Base-by-base conservation (phyloP, 2,888 invertebrate genomes). In the Drosophila tanythrix region DNA sequence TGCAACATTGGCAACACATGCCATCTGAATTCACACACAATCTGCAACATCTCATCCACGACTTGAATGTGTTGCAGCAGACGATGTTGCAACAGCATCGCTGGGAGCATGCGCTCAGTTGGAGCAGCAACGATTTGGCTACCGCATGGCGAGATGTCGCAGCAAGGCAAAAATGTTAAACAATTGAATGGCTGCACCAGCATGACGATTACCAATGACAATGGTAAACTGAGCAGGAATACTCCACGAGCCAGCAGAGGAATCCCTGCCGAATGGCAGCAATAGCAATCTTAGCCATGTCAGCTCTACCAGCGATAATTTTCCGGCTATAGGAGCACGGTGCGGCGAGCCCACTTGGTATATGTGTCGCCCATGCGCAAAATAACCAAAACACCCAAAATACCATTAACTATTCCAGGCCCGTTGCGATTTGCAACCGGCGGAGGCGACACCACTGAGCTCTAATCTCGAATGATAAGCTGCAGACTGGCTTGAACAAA, bases 1-100 rank as follows among this genome's bases (percentile, higher is more conserved):
- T 96, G 96, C 82, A 98, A 98, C 93, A 95, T 97, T 91, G 98
- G 98, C 79, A 98, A 98, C 92, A 98, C 98, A 50, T 98, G 98
- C 93, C 98, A 97, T 94, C 94, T 98, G 78, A 98, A 98, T 93
- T 97, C 98, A 93, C 97, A 63, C 97, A 98, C 92, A 97, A 97
- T 92, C 94, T 98, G 29, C 97, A 97, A 93, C 98, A 98, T 92
- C 93, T 97, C 68, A 96, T 96, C 21, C 95, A 95, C 13, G 97
- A 97, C 93, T 93, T 97, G 74, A 95, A 95, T 13, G 94, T 95
- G 81, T 94, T 96, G 21, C 95, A 95, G 88, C 94, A 95, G 79
- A 95, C 95, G 83, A 93, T 95, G 13, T 94, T 94, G 76, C 95
- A 95, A 79, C 95, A 95, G 81, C 97, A 27, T 97, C 97, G 1